Evolutionary conservation across 2,113 vertebrate genomes (phyloP), one percentile per base, ranked within the genome.

Genomic region (Elgaria multicarinata): DNA sequence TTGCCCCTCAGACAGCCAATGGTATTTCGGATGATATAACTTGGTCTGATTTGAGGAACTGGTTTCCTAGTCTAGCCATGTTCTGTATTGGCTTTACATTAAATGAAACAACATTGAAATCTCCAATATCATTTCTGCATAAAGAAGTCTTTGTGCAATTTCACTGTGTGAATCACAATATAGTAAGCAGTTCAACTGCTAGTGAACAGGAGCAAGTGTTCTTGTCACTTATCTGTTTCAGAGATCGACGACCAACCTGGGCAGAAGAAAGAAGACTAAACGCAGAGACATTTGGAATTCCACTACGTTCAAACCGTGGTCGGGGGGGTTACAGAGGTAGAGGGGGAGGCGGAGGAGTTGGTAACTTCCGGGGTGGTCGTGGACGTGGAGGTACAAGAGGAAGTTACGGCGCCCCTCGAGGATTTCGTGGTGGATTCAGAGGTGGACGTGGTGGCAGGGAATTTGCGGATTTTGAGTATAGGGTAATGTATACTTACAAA

Each of bases 201-300:
- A 22, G 5, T 62, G 28, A n/a, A 31, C 24, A 16, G 3, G 33
- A 42, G 92, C 84, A 31, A 22, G 2, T 33, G 8, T 50, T 53
- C 4, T 16, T 91, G 9, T 75, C 89, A 0, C 1, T 90, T 76
- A 1, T 88, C 46, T 87, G 22, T 71, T 89, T 93, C 92, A 99
- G 99, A 94, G 98, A 99, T n/a, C 97, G 99, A 62, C 98, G 98
- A 96, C 97, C 98, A 66, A 99, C 98, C 79, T 99, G 99, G 99
- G 98, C 98, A 1, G 99, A 99, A 94, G 99, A 99, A 95, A 97
- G 99, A 91, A 97, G 98, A 82, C 92, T 99, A 96, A 99, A 99
- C 76, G 97, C 98, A 0, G 99, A 99, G 97, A 99, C 99, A 1
- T 99, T 99, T 13, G 99, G 99, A 83, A 97, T 99, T 90, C 99